phyloP scores from a whole-genome alignment of 2,888 invertebrate species.

The Holacanthella duospinosa region DNA sequence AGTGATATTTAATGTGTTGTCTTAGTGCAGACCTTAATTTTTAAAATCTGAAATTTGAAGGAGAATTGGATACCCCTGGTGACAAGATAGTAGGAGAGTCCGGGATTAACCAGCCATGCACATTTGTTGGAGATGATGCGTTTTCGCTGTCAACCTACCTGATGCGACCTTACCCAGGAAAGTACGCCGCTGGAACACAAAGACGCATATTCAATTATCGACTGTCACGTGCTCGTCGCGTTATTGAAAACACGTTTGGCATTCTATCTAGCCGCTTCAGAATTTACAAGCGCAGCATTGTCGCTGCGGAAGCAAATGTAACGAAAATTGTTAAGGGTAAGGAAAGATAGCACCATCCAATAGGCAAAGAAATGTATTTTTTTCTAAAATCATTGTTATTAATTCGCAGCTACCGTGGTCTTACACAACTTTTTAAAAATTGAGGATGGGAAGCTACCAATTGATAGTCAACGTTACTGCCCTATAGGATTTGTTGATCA shows the following conservation, averaged over 20 bases:
- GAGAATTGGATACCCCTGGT: not conserved
- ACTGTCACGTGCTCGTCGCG: not conserved
- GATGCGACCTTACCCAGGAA: conserved; percentile 24
- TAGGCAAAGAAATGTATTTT: not conserved
- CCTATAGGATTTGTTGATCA: too few species aligned
- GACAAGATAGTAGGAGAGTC: conserved; percentile 4
- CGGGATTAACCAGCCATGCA: not conserved
- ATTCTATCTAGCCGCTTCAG: conserved; percentile 11
- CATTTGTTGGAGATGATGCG: conserved; percentile 24
- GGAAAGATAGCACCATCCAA: too few species aligned
- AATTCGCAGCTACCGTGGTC: not conserved
- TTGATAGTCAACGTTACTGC: not conserved
- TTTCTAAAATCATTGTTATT: not conserved
- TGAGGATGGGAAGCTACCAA: not conserved
- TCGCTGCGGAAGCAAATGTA: not conserved
- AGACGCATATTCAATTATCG: not conserved
- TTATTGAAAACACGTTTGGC: not conserved
- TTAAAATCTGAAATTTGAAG: too few species aligned
- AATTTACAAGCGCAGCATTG: not conserved
- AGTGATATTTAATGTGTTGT: too few species aligned
- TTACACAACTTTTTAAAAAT: not conserved
- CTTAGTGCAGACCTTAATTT: too few species aligned
- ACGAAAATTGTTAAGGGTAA: not conserved
- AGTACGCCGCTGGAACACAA: too few species aligned
- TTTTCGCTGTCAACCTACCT: conserved; percentile 17